Base-by-base conservation (phyloP, 2,888 invertebrate species). In the Asteroscopus sphinx region DNA sequence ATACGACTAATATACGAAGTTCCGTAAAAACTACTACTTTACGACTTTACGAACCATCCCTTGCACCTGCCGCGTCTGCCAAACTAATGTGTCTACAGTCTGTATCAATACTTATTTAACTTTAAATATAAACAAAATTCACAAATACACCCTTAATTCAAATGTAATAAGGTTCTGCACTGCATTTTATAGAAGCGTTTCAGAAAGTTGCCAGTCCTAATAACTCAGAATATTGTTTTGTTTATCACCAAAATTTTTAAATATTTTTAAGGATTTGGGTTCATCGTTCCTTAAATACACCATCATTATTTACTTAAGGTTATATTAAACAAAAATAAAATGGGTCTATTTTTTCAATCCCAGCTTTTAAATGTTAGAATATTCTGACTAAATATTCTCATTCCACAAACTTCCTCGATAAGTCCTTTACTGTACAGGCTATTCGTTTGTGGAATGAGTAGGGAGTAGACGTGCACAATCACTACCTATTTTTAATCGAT, bases 11-110 rank as follows among this genome's bases (percentile, higher is more conserved):
- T 36, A 46, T 36, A 59, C 33, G 17, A 45, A 36, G 55, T 67
- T 57, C 49, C 59, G 47, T 62, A 62, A 68, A 75, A 57, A 42
- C 39, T 3, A n/a, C 41, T 36, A 45, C 9, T 66, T 75, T 72
- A 68, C 45, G 55, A 45, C 9, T 66, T 75, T 72, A 68, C 45
- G 55, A 63, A 55, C 60, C 39, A 57, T 77, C 58, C 40, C 42
- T 37, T 67, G 73, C 81, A 81, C 73, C 81, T 79, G 81, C 51
- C 52, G 28, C 65, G 80, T 80, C 80, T 81, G 54, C 63, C 47
- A 8, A 56, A 49, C 52, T 77, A 80, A 81, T 80, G 68, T 64
- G 60, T 69, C 70, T 67, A 66, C 68, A 47, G 53, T 72, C 66
- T 63, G 28, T 40, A 58, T 36, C 33, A 25, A 4, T 16, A n/a